A percentile compares a stretch with the other conserved stretches of the same genome.
Conservation (phyloP, 1,140 invertebrate species). For the Drosophila paulistorum region DNA sequence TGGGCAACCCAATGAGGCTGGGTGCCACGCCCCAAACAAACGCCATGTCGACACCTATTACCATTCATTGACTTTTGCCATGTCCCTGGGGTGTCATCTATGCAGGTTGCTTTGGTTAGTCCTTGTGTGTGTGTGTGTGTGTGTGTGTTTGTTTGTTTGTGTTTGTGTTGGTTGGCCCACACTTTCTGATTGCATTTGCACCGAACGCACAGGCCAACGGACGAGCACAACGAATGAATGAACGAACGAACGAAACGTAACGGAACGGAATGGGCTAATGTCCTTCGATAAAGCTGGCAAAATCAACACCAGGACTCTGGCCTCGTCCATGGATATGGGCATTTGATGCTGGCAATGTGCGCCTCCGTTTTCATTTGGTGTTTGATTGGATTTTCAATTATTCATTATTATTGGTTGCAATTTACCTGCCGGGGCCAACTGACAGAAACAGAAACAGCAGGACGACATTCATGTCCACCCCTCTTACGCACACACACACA, state of each 20-base stretch:
- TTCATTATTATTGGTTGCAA: slow-evolving; percentile 83
- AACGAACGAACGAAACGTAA: slow-evolving; percentile 12
- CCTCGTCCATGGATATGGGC: slow-evolving; percentile 24
- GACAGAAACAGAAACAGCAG: neutral
- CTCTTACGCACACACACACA: neutral
- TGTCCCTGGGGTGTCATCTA: slow-evolving; percentile 82
- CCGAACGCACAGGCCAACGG: slow-evolving; percentile 26
- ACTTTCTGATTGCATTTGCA: slow-evolving; percentile 80
- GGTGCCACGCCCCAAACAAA: slow-evolving; percentile 47
- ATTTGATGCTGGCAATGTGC: slow-evolving; percentile 41
- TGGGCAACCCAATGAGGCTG: slow-evolving; percentile 1
- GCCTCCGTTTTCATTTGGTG: slow-evolving; percentile 80
- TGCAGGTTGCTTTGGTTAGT: slow-evolving; percentile 75
- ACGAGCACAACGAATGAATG: neutral
- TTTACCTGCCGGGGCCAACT: slow-evolving; percentile 60
- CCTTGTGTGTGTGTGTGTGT: slow-evolving; percentile 27
- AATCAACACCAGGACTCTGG: slow-evolving; percentile 64
- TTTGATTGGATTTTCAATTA: slow-evolving; percentile 83
- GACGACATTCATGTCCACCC: neutral
- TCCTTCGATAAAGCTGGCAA: slow-evolving; percentile 79
- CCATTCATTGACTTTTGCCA: slow-evolving; percentile 80
- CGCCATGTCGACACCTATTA: slow-evolving; percentile 79
- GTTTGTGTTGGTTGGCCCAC: slow-evolving; percentile 37
- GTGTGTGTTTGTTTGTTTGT: slow-evolving; percentile 24
- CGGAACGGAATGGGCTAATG: slow-evolving; percentile 74